Conservation (phyloP, 2,888 invertebrate genomes). For the Watsonalla binaria region DNA sequence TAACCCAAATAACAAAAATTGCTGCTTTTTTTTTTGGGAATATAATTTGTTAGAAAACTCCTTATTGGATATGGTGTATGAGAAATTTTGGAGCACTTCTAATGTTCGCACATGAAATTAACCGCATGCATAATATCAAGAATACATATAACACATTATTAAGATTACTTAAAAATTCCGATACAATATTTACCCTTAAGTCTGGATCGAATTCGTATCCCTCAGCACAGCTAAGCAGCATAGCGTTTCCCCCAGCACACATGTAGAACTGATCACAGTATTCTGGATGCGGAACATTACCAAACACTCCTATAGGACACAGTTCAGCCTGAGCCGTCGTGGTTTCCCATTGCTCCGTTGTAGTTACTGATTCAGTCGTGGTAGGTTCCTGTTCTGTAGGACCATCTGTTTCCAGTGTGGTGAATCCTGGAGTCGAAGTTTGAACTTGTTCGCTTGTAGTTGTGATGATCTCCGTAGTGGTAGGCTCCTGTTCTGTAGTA, state of each 20-base stretch:
- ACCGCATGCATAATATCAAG: too few species aligned
- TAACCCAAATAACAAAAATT: too few species aligned
- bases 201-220: constrained; percentile 9
- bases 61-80: too few species aligned
- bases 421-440: background rate
- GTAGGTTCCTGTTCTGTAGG: background rate
- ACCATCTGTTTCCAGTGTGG: constrained; percentile 3
- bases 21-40: too few species aligned
- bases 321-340: constrained; percentile 7
- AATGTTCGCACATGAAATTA: background rate
- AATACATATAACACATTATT: too few species aligned
- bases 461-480: background rate
- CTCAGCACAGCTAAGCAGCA: constrained; percentile 17
- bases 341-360: constrained; percentile 3
- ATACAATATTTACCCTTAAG: background rate
- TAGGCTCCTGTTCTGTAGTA: background rate
- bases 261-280: constrained; percentile 28
- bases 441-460: background rate
- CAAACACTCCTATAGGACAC: constrained; percentile 23
- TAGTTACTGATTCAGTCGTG: background rate
- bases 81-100: too few species aligned
- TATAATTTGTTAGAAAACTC: too few species aligned
- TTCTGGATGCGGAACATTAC: constrained; percentile 26
- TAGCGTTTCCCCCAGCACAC: constrained; percentile 17
- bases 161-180: too few species aligned